Evolutionary conservation across 2,113 vertebrate species (phyloP).

Genomic region (Ciconia boyciana): DNA sequence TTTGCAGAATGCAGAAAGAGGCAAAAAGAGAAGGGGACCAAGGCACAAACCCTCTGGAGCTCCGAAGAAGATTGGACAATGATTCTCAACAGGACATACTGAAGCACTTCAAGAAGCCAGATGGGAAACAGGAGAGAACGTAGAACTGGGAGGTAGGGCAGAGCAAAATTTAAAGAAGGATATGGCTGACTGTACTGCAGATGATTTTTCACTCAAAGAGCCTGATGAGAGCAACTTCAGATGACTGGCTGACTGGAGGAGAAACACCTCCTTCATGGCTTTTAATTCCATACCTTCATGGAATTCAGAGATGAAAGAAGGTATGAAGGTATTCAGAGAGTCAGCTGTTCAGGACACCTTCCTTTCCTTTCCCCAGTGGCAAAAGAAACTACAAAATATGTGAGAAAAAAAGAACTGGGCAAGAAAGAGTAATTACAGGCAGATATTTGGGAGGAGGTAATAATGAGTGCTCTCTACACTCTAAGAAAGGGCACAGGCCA

Average conservation of each 20-base stretch:
- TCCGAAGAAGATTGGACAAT: not conserved
- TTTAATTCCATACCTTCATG: not conserved
- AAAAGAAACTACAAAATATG: not conserved
- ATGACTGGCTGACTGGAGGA: not conserved
- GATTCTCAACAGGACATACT: not conserved
- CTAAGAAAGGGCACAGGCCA: not conserved
- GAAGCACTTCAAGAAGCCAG: not conserved
- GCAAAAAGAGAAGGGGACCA: not conserved
- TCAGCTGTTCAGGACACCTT: not conserved
- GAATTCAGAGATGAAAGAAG: not conserved
- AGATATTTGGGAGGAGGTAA: not conserved
- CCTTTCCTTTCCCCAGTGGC: not conserved
- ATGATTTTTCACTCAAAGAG: not conserved
- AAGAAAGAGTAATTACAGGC: not conserved
- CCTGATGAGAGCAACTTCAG: not conserved
- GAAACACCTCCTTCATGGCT: not conserved
- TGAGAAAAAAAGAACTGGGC: not conserved
- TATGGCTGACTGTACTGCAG: not conserved
- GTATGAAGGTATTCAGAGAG: not conserved
- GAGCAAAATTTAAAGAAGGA: not conserved
- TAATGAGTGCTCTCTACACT: not conserved
- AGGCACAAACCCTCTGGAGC: not conserved
- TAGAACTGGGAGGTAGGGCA: not conserved
- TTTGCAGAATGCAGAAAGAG: not conserved
- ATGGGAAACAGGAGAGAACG: not conserved